These are phyloP conservation scores for Brachypteracias leptosomus DNA, from an alignment of 2,113 vertebrate genomes.

Conservation along the genomic window DNA sequence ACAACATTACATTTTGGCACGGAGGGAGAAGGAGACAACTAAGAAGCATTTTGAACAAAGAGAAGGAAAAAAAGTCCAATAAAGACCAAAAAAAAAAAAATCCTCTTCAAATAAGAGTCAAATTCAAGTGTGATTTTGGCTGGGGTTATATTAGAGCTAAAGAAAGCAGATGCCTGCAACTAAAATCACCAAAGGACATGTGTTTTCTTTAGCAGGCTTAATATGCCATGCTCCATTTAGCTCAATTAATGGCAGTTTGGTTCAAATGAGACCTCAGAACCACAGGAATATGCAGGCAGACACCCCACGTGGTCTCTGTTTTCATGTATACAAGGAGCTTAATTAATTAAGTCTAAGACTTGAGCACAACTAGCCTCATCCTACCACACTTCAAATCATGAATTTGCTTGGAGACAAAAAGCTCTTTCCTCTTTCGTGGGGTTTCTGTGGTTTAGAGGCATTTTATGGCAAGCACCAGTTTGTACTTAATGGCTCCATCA, in stretches of 20 bases:
- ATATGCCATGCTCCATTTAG: not conserved
- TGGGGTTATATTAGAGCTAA: not conserved
- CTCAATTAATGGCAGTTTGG: not conserved
- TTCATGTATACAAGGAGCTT: not conserved
- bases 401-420: not conserved
- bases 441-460: conserved; percentile 15
- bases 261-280: conserved; percentile 7
- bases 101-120: not conserved
- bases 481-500: not conserved
- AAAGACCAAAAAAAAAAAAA: not conserved
- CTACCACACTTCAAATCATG: not conserved
- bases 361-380: not conserved
- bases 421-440: not conserved
- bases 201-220: conserved; percentile 1
- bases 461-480: not conserved
- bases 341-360: conserved; percentile 22
- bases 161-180: not conserved
- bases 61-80: not conserved
- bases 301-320: not conserved
- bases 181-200: not conserved
- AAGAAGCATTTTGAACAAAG: not conserved
- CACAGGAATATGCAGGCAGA: not conserved
- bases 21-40: not conserved
- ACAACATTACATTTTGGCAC: not conserved
- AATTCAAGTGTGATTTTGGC: not conserved